Evolutionary conservation across 2,797 vertebrate species (phyloP).

Genomic region (Melanotaenia pygmaea): DNA sequence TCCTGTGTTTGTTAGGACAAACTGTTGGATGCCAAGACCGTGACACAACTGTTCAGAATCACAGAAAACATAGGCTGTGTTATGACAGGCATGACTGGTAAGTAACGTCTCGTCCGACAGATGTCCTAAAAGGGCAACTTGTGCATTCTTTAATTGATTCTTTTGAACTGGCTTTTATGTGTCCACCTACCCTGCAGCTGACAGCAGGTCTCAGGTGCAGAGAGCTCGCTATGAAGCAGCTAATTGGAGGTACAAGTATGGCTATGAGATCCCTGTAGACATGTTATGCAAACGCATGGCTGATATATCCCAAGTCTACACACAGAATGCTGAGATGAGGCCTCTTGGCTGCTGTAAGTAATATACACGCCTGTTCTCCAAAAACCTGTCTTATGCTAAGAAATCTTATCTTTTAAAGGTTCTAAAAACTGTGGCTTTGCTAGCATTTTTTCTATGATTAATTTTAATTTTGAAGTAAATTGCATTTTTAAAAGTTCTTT

Average conservation of each 20-base stretch:
- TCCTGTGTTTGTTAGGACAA: slow-evolving; percentile 87
- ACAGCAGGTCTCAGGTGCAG: slow-evolving; percentile 95
- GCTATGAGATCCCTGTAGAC: slow-evolving; percentile 95
- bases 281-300: slow-evolving; percentile 96
- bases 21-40: slow-evolving; percentile 89
- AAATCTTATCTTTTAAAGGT: not conserved
- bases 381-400: not conserved
- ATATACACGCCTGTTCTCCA: not conserved
- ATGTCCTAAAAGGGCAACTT: not conserved
- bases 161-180: not conserved
- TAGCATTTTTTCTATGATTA: not conserved
- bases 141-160: not conserved
- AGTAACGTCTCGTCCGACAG: not conserved
- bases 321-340: slow-evolving; percentile 97
- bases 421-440: too few relatives aligned
- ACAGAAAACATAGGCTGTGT: slow-evolving; percentile 95
- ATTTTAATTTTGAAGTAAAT: not conserved
- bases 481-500: not conserved
- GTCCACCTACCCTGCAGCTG: slow-evolving; percentile 79
- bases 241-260: slow-evolving; percentile 97
- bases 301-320: slow-evolving; percentile 97
- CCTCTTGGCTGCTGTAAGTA: slow-evolving; percentile 96
- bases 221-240: slow-evolving; percentile 94
- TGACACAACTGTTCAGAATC: slow-evolving; percentile 94
- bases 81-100: slow-evolving; percentile 96